These are phyloP conservation scores for Macroteleia sp. DNA, from an alignment of 2,888 invertebrate genomes.

Conservation along the genomic window DNA sequence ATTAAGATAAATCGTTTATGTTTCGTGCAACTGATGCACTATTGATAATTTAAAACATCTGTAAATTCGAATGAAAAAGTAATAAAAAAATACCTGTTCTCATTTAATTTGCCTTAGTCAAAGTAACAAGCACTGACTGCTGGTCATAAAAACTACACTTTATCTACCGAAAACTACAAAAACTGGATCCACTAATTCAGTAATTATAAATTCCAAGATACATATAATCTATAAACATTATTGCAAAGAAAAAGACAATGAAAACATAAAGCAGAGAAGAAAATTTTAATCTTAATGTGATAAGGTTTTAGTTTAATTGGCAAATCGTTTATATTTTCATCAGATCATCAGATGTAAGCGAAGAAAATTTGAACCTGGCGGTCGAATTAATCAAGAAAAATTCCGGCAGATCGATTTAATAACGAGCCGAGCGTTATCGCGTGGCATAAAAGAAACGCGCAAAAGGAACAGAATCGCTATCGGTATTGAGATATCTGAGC, in stretches of 20 bases:
- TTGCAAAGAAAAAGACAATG: background rate
- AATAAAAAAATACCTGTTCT: slow-evolving; percentile 13
- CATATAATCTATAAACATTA: slow-evolving; percentile 8
- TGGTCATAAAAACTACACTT: slow-evolving; percentile 14
- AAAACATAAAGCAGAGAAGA: background rate
- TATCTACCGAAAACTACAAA: slow-evolving; percentile 8
- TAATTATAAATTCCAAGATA: slow-evolving; percentile 12
- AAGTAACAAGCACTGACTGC: background rate
- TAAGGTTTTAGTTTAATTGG: too few relatives aligned
- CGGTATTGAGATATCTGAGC: slow-evolving; percentile 51
- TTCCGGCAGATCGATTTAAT: slow-evolving; percentile 22
- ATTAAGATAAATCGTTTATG: too few relatives aligned
- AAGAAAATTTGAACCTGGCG: too few relatives aligned
- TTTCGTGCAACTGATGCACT: slow-evolving; percentile 1
- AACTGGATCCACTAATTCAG: slow-evolving; percentile 20
- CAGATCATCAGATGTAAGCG: too few relatives aligned
- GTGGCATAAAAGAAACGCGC: slow-evolving; percentile 30
- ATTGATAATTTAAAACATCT: slow-evolving; percentile 2
- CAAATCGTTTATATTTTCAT: too few relatives aligned
- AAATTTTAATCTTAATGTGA: background rate
- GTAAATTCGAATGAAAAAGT: background rate
- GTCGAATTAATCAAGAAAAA: background rate
- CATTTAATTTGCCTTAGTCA: slow-evolving; percentile 5
- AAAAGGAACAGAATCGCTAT: slow-evolving; percentile 45
- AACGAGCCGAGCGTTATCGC: slow-evolving; percentile 34